phyloP scores from a whole-genome alignment of 1,140 invertebrate genomes.

The Kradibia gibbosae region DNA sequence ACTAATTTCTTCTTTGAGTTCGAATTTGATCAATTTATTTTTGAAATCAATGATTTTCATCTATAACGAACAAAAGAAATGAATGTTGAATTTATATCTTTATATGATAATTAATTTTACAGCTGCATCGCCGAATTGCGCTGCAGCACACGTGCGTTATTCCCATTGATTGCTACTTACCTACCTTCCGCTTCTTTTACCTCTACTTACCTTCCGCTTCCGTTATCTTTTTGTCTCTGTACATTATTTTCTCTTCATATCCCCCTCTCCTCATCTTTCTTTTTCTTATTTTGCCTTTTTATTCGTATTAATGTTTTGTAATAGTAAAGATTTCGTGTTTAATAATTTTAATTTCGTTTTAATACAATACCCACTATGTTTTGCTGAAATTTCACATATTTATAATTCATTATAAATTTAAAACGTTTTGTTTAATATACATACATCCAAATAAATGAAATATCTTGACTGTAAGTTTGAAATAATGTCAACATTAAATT shows the following conservation, averaged over 20 bases:
- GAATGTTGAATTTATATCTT: no score
- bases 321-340: not conserved
- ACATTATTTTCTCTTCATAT: no score
- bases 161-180: not conserved
- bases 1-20: no score
- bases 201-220: constrained; percentile 13
- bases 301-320: not conserved
- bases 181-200: no score
- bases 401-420: not conserved
- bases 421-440: not conserved
- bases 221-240: not conserved
- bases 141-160: not conserved
- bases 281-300: not conserved
- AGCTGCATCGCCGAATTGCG: constrained; percentile 12
- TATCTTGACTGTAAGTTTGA: no score
- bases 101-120: constrained; percentile 9
- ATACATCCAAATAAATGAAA: no score
- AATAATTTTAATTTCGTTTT: not conserved
- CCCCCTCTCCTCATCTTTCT: not conserved
- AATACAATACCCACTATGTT: no score
- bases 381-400: no score
- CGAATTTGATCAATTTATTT: no score
- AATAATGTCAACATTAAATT: no score
- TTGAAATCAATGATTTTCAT: no score
- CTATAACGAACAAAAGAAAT: no score